Evolutionary conservation across 2,888 invertebrate genomes (phyloP).

Genomic region (Trilocha varians): DNA sequence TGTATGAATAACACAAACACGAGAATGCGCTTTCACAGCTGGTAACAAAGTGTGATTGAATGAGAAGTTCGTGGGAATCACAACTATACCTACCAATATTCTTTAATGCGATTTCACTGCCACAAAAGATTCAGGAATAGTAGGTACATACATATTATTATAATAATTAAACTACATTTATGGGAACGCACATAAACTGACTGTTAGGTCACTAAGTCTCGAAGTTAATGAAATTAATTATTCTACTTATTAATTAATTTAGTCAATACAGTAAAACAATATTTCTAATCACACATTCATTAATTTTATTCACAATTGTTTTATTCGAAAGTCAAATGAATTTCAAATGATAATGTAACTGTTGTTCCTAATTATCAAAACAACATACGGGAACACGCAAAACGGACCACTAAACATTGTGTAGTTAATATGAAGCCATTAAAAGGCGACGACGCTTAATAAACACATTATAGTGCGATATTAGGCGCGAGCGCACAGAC

Average conservation of each 20-base stretch:
- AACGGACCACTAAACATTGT: slow-evolving; percentile 57
- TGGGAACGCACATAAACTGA: too few relatives aligned
- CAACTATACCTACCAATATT: neutral
- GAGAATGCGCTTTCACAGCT: slow-evolving; percentile 15
- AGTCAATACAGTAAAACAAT: too few relatives aligned
- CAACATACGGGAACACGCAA: slow-evolving; percentile 42
- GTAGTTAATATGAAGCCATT: slow-evolving; percentile 62
- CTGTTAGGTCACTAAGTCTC: too few relatives aligned
- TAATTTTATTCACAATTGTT: too few relatives aligned
- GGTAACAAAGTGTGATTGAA: neutral
- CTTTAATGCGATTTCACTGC: too few relatives aligned
- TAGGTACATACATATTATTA: too few relatives aligned
- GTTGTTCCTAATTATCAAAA: slow-evolving; percentile 21
- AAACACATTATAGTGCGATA: slow-evolving; percentile 67
- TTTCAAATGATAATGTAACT: neutral
- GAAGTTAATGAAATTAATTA: too few relatives aligned
- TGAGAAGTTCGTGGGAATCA: neutral
- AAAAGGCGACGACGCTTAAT: slow-evolving; percentile 63
- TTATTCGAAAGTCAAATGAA: too few relatives aligned
- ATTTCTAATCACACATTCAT: too few relatives aligned
- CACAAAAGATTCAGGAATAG: too few relatives aligned
- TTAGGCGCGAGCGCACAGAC: slow-evolving; percentile 58
- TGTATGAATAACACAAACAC: slow-evolving; percentile 15
- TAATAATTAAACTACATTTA: too few relatives aligned
- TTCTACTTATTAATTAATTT: too few relatives aligned